These are phyloP conservation scores for Limnothrissa miodon DNA, from an alignment of 2,113 vertebrate genomes.

Conservation along the genomic window DNA sequence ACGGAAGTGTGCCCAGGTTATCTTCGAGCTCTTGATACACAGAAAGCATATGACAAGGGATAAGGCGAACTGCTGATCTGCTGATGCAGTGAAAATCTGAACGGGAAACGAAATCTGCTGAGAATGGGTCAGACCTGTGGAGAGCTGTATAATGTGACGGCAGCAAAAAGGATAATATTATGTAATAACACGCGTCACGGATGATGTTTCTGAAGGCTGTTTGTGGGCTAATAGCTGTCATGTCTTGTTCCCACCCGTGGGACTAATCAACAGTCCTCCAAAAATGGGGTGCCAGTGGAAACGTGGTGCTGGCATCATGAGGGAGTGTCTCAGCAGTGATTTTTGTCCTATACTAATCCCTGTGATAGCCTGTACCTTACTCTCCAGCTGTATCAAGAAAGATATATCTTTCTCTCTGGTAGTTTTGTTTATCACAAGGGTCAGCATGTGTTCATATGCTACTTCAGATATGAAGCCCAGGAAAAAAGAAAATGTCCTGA, in stretches of 20 bases:
- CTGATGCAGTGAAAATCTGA: conserved; percentile 1
- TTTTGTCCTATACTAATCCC: not conserved
- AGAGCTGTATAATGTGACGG: not conserved
- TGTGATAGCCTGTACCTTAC: conserved; percentile 8
- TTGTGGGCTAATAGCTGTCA: not conserved
- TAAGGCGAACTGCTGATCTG: not conserved
- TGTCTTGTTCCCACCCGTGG: not conserved
- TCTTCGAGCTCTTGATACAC: not conserved
- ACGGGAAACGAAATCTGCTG: not conserved
- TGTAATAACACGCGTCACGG: not conserved
- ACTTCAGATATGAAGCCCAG: not conserved
- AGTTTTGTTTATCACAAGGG: not conserved
- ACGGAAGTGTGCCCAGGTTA: not conserved
- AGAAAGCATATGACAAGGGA: not conserved
- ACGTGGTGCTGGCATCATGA: not conserved
- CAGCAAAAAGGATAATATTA: not conserved
- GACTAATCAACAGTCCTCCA: not conserved
- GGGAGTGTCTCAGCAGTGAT: not conserved
- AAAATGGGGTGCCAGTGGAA: not conserved
- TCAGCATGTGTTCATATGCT: not conserved
- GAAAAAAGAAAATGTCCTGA: not conserved
- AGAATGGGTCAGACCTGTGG: not conserved
- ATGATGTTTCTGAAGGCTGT: not conserved
- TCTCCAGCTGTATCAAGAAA: conserved; percentile 25
- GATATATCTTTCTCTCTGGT: not conserved